Conservation (phyloP, 2,113 vertebrate genomes). For the Brachirus orientalis region DNA sequence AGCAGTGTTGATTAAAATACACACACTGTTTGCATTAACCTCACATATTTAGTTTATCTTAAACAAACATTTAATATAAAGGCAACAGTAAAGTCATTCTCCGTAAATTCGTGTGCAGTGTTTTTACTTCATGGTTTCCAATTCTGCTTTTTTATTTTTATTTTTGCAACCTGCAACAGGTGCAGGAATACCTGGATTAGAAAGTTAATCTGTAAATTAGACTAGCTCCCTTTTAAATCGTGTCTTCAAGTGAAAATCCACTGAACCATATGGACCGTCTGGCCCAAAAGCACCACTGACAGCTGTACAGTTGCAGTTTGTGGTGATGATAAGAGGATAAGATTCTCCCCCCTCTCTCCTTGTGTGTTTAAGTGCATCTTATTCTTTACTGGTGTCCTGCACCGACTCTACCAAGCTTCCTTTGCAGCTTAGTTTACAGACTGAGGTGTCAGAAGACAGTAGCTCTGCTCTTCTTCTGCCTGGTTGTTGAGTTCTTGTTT, state of each 20-base stretch:
- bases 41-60: too few species aligned
- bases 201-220: constrained; percentile 70
- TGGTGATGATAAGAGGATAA: constrained; percentile 66
- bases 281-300: constrained; percentile 2
- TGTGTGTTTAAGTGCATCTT: constrained; percentile 6
- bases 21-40: too few species aligned
- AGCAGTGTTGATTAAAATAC: too few species aligned
- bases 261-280: constrained; percentile 64
- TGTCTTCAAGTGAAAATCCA: constrained; percentile 52
- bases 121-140: too few species aligned
- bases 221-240: constrained; percentile 55
- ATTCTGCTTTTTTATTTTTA: too few species aligned
- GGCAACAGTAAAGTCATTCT: too few species aligned
- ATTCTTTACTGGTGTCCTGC: constrained; percentile 34
- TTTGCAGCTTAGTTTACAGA: constrained; percentile 27
- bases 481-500: not conserved
- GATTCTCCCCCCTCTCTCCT: not conserved
- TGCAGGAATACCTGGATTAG: constrained; percentile 11
- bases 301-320: constrained; percentile 27
- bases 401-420: not conserved
- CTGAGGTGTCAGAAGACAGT: not conserved
- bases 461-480: not conserved
- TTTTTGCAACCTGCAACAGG: constrained; percentile 30
- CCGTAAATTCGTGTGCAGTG: not conserved
- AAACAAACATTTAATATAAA: too few species aligned